Base-by-base conservation (phyloP, 2,797 vertebrate genomes). In the Discoglossus pictus region DNA sequence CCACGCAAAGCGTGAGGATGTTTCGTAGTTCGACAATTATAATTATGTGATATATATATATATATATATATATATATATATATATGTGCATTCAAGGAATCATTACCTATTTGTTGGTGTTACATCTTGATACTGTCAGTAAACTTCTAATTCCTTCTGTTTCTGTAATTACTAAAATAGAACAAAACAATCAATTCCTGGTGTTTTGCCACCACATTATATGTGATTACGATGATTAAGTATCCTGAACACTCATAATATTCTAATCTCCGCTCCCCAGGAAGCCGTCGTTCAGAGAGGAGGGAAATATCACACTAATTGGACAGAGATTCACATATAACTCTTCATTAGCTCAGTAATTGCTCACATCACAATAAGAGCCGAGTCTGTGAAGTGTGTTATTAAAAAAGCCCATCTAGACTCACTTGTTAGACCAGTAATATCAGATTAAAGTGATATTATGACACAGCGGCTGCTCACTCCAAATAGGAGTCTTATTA, bases 161-260 rank as follows among this genome's bases (percentile, higher is more conserved):
- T 21, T 21, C 2, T 23, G 18, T 20, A 21, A 23, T 4, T 21
- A 16, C 4, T 42, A 42, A 2, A 21, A 31, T 4, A 12, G 20
- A 47, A 47, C 44, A 23, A 21, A 17, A 2, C 44, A 47, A 47
- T 47, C 18, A 47, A 13, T 24, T 23, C 4, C 2, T 47, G 20
- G 44, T 3, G 39, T 18, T 27, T 13, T 31, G 21, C 23, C 34
- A 15, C n/a, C 18, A 16, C 13, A 35, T 21, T 34, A 24, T 20
- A 51, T 51, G 13, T 18, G 35, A 62, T 51, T 62, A 50, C 2
- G 9, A 8, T 38, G 34, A 62, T 50, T 2, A 12, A 61, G 10
- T 16, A 9, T 3, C 1, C 27, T 1, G 2, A 48, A 3, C 20
- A 21, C 42, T 5, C 18, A 23, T 13, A 3, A 40, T 58, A 27